Evolutionary conservation across 2,797 vertebrate species (phyloP), one percentile per base, ranked within the genome.

Genomic region (Ciconia nigra): DNA sequence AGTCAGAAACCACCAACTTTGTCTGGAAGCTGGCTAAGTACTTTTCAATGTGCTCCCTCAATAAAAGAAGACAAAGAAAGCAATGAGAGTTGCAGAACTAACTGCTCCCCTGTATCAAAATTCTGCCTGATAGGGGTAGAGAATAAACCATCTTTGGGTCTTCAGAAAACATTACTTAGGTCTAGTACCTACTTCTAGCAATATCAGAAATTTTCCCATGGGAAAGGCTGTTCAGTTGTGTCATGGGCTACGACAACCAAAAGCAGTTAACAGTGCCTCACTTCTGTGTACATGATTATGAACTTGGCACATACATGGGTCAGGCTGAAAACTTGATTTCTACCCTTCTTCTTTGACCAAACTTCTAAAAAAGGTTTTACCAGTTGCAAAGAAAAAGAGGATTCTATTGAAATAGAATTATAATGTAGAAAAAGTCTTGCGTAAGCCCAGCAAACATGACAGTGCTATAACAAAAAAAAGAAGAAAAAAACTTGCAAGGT

Each of bases 201-300:
- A 57, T 35, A 59, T 24, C 28, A 61, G 22, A 11, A 46, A 67
- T 31, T 13, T 92, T 62, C 55, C 20, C 35, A 1, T 11, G 39
- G 46, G 47, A 90, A 91, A 55, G 52, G 18, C 29, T 49, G 16
- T 62, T 47, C 19, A 25, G 13, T 7, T 33, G 15, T 41, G 41
- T 21, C 54, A 51, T 0, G 1, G 58, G 28, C 33, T 29, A 11
- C 0, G 19, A 37, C 61, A 88, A 62, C 17, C 2, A 1, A 39
- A 55, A 80, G 39, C 16, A 66, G 25, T 57, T 49, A 44, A 33
- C 14, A 25, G 58, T 2, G 1, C 33, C 44, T 88, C 37, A 6
- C 26, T 29, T 18, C 26, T 12, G 7, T 5, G 7, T 26, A 41
- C 8, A 3, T 0, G 20, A 15, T 42, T 46, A 29, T 29, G 37